Base-by-base conservation (phyloP, 2,113 vertebrate species). In the Oenanthe melanoleuca region DNA sequence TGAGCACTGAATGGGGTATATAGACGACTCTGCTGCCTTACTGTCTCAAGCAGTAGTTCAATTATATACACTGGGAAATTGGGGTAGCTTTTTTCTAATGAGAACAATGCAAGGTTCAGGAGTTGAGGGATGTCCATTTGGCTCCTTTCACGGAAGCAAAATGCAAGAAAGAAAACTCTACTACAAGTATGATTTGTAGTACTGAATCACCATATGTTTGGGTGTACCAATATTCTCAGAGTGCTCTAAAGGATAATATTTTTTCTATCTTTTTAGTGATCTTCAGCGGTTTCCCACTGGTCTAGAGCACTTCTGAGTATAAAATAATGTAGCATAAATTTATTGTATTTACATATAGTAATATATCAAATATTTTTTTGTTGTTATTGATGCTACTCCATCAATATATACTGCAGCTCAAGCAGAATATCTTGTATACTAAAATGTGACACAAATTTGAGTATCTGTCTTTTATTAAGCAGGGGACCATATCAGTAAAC, bases 141-240 rank as follows among this genome's bases (percentile, higher is more conserved):
- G 12, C 23, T 12, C 49, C 72, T 84, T 80, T 93, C 83, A 81
- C 4, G 31, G 37, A 37, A 78, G 49, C 25, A 78, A 64, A 95
- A 71, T 65, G 56, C 29, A 10, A 23, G 8, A 33, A 57, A 55
- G 34, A 79, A 71, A 53, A 71, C n/a, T 31, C 19, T 86, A 14
- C 53, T 87, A 75, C 31, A 88, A 81, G 16, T 84, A 59, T 79
- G 57, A 81, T 93, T 91, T 92, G 44, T 93, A 65, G 63, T 92
- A 92, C 45, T 52, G 80, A 47, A 82, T 93, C 50, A 19, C 45
- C 37, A 4, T 69, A 53, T 21, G 12, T 80, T 95, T 77, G 47
- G 8, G 28, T 55, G 14, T 70, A 80, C 28, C 3, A 4, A 74
- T 77, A 56, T 45, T 42, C 14, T 66, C 8, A 14, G n/a, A 67